A percentile compares a stretch with the other conserved stretches of the same genome.
phyloP scores from a whole-genome alignment of 2,797 vertebrate species.

The Phyllotis vaccarum region DNA sequence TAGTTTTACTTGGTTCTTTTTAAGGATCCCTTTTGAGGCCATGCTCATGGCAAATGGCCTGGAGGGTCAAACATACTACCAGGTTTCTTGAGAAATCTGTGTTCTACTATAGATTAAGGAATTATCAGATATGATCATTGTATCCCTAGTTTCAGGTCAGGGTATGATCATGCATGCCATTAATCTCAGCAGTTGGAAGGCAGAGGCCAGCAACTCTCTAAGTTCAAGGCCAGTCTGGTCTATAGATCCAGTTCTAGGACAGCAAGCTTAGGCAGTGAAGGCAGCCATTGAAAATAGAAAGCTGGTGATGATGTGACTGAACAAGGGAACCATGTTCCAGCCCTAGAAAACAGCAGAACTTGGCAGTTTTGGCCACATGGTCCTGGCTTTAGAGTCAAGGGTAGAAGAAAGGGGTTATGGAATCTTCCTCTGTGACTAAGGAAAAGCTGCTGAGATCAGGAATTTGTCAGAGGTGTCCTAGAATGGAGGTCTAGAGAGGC shows the following conservation, averaged over 20 bases:
- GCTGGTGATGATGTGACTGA: too few species aligned
- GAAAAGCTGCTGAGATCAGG: too few species aligned
- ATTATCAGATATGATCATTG: not conserved
- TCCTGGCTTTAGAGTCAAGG: not conserved
- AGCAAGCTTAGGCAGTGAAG: too few species aligned
- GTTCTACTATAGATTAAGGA: not conserved
- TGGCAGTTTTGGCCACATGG: not conserved
- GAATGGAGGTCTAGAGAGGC: too few species aligned
- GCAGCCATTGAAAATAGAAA: too few species aligned
- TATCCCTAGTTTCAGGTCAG: not conserved
- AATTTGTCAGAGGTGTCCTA: too few species aligned
- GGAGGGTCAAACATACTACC: not conserved
- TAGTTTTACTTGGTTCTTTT: not conserved
- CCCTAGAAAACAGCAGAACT: too few species aligned
- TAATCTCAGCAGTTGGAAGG: not conserved
- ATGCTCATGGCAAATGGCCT: not conserved
- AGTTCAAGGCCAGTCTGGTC: not conserved
- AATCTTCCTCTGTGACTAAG: too few species aligned
- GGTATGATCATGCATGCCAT: not conserved
- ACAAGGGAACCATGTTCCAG: too few species aligned
- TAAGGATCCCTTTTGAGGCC: slow-evolving; percentile 10
- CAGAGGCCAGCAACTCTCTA: not conserved
- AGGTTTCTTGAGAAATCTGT: not conserved
- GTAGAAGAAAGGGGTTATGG: too few species aligned
- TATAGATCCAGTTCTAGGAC: too few species aligned